Evolutionary conservation across 2,113 vertebrate genomes (phyloP).

Genomic region (Cairina moschata): DNA sequence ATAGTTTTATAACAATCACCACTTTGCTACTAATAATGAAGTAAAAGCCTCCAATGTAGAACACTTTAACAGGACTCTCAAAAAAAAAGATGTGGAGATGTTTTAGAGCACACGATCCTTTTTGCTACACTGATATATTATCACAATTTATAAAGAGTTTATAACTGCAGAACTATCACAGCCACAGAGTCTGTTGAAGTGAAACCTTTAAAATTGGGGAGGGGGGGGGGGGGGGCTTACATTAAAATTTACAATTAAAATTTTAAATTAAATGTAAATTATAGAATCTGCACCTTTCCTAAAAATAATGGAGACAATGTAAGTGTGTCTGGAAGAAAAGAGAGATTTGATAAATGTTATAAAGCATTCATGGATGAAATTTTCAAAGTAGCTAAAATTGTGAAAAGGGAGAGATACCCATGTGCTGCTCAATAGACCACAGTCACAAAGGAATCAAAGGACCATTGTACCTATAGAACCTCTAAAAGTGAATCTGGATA

Average conservation of each 20-base stretch:
- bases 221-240: background rate
- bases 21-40: background rate
- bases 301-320: background rate
- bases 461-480: background rate
- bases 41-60: background rate
- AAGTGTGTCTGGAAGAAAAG: background rate
- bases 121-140: background rate
- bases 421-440: background rate
- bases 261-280: background rate
- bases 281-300: background rate
- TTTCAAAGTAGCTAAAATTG: background rate
- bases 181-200: background rate
- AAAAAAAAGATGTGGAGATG: background rate
- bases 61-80: background rate
- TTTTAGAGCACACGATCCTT: background rate
- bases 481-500: background rate
- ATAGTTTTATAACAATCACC: background rate
- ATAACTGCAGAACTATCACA: background rate
- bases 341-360: background rate
- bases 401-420: background rate
- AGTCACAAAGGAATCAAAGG: background rate
- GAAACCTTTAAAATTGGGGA: background rate
- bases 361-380: background rate
- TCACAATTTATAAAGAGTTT: background rate
- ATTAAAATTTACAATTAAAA: background rate